Conservation (phyloP, 1,140 invertebrate genomes). For the Rhopalosiphum padi region DNA sequence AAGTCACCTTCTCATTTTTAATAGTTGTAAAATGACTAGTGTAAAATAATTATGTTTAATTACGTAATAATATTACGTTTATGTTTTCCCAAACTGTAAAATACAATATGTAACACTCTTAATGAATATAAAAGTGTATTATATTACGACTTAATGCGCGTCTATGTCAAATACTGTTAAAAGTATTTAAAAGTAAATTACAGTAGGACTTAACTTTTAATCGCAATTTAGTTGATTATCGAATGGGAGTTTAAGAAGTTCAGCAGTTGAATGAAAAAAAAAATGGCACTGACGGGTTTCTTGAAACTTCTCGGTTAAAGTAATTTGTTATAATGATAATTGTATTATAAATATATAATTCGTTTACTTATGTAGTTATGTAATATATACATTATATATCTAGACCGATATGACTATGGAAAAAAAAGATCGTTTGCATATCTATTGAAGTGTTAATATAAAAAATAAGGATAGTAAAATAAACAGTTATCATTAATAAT, state of each 20-base stretch:
- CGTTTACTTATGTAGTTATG: too few relatives aligned
- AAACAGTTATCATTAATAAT: not conserved
- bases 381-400: not conserved
- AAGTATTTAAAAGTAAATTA: conserved; percentile 10
- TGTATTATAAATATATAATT: not conserved
- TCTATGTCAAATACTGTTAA: not conserved
- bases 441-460: not conserved
- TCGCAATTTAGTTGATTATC: not conserved
- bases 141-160: not conserved
- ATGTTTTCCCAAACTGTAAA: not conserved
- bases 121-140: not conserved
- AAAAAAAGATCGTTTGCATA: not conserved
- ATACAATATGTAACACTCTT: not conserved
- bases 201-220: not conserved
- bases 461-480: not conserved
- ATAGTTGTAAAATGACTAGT: not conserved
- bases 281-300: not conserved
- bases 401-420: not conserved
- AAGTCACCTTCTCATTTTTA: not conserved
- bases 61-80: not conserved
- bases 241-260: not conserved
- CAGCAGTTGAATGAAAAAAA: not conserved
- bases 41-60: not conserved
- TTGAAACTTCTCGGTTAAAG: not conserved
- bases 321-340: not conserved